phyloP scores from a whole-genome alignment of 2,113 vertebrate species.

The Otis tarda region DNA sequence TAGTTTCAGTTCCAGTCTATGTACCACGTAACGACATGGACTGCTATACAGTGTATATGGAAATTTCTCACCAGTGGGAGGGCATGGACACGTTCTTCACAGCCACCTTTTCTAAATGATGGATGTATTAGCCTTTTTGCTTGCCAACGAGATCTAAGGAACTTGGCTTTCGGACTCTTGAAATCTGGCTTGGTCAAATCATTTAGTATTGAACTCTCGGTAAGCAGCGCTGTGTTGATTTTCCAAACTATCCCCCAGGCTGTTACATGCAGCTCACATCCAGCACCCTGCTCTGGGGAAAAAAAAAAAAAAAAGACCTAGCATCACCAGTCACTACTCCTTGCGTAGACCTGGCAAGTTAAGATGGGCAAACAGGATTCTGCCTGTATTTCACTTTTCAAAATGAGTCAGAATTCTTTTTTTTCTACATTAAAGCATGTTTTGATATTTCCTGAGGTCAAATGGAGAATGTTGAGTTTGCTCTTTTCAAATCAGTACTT shows the following conservation, averaged over 20 bases:
- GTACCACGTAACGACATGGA: neutral
- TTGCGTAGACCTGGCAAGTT: neutral
- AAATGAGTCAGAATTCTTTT: neutral
- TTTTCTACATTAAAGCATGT: neutral
- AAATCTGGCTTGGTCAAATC: neutral
- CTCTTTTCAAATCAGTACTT: neutral
- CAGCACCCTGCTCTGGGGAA: fast-evolving
- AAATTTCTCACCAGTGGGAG: neutral
- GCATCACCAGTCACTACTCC: neutral
- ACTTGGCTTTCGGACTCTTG: neutral
- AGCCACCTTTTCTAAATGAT: neutral
- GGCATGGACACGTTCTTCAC: neutral
- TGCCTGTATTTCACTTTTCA: neutral
- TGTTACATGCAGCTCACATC: neutral
- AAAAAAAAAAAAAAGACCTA: neutral
- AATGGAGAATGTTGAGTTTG: neutral
- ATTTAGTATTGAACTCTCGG: fast-evolving
- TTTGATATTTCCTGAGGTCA: neutral
- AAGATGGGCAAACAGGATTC: neutral
- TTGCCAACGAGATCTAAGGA: neutral
- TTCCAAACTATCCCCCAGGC: neutral
- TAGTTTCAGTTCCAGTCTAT: neutral
- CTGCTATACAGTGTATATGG: neutral
- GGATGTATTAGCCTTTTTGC: neutral
- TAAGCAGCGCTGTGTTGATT: neutral